These are phyloP conservation scores for Volucella inflata DNA, from an alignment of 2,888 invertebrate genomes.

Conservation along the genomic window DNA sequence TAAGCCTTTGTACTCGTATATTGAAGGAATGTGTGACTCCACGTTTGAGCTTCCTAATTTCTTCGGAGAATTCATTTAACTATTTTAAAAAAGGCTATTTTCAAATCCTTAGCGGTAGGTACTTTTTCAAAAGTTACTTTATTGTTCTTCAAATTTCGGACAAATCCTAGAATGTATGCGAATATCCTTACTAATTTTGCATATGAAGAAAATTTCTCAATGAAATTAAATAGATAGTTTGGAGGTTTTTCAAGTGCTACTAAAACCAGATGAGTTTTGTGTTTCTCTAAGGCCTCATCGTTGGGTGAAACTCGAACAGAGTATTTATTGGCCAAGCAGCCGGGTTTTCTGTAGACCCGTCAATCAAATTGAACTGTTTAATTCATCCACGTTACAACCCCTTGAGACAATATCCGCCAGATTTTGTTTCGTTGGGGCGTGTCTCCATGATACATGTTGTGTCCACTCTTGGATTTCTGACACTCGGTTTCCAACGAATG, in stretches of 20 bases:
- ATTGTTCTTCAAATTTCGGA: neutral
- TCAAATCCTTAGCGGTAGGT: conserved; percentile 1
- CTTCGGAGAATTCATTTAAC: conserved; percentile 44
- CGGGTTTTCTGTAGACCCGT: conserved; percentile 11
- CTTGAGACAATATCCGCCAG: conserved; percentile 45
- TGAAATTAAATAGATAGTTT: conserved; percentile 4
- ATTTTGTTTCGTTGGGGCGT: conserved; percentile 41
- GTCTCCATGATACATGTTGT: conserved; percentile 33
- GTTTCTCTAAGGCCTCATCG: conserved; percentile 15
- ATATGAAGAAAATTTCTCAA: conserved; percentile 24
- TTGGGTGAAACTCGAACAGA: conserved; percentile 5
- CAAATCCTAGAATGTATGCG: neutral
- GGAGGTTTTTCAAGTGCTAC: conserved; percentile 6
- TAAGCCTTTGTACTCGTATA: conserved; percentile 43
- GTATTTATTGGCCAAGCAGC: conserved; percentile 16
- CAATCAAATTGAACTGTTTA: conserved; percentile 46
- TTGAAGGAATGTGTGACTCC: neutral
- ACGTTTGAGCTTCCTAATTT: conserved; percentile 30
- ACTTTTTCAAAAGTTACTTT: neutral
- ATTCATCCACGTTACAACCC: conserved; percentile 37
- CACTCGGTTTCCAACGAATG: conserved; percentile 49
- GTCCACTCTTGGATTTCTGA: conserved; percentile 59
- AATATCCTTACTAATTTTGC: conserved; percentile 18
- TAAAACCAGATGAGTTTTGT: conserved; percentile 13
- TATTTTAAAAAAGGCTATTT: conserved; percentile 29